A percentile compares a stretch with the other conserved stretches of the same genome.
These are phyloP conservation scores for Microcebus tavaratra DNA, from an alignment of 2,113 vertebrate species.

Conservation along the genomic window DNA sequence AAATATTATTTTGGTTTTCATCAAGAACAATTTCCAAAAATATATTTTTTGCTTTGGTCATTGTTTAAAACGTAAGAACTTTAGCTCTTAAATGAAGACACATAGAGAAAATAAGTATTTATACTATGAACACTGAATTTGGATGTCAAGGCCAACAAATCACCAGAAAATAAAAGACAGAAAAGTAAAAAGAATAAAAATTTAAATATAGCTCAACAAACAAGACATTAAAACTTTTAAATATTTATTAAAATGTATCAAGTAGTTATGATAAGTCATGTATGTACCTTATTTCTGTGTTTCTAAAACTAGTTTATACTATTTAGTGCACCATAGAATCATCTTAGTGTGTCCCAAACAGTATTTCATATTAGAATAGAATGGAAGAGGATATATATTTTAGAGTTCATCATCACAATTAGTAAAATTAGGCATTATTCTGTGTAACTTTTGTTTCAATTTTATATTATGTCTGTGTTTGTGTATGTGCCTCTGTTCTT, in stretches of 20 bases:
- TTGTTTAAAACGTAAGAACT: background rate
- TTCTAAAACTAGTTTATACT: background rate
- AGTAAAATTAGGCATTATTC: background rate
- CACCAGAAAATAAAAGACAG: background rate
- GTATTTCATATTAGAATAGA: background rate
- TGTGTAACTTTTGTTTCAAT: background rate
- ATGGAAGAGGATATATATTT: background rate
- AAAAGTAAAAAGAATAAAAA: background rate
- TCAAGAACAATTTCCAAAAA: background rate
- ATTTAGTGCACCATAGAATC: background rate
- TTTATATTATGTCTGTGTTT: background rate
- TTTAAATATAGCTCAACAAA: background rate
- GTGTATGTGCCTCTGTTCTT: background rate
- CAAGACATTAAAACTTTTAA: background rate
- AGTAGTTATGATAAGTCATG: background rate
- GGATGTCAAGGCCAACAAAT: background rate
- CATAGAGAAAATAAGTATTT: background rate
- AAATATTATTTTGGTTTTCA: background rate
- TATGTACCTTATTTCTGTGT: background rate
- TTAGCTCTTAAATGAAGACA: background rate
- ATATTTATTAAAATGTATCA: background rate
- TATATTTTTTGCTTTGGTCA: background rate
- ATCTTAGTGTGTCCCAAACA: background rate
- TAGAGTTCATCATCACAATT: background rate
- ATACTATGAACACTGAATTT: background rate